Evolutionary conservation across 2,797 vertebrate genomes (phyloP).

Genomic region (Rhinichthys osculus): DNA sequence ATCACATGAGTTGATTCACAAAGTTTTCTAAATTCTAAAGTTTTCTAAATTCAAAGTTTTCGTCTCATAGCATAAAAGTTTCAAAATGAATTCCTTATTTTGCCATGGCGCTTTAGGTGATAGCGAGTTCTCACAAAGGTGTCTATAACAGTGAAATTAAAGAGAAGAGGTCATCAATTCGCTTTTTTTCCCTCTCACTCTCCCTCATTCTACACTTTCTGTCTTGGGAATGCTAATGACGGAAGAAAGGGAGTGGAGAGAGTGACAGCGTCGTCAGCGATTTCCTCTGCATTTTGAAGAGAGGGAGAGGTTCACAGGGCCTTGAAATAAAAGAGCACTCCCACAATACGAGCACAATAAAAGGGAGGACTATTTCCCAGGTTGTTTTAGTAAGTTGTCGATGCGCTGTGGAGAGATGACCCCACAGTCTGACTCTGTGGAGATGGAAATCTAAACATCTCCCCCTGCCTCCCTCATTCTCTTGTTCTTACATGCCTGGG

Average conservation of each 20-base stretch:
- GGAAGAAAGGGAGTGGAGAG: conserved; percentile 59
- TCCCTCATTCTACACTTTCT: conserved; percentile 10
- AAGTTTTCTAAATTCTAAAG: not conserved
- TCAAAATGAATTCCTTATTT: not conserved
- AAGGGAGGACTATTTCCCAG: conserved; percentile 51
- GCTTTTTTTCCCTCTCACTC: not conserved
- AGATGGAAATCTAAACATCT: conserved; percentile 54
- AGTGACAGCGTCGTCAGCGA: conserved; percentile 64
- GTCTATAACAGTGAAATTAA: not conserved
- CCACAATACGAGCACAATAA: conserved; percentile 53
- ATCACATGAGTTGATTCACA: not conserved
- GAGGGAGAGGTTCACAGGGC: conserved; percentile 57
- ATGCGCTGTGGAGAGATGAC: conserved; percentile 42
- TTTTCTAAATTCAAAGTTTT: not conserved
- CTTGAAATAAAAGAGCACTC: conserved; percentile 57
- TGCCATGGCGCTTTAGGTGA: not conserved
- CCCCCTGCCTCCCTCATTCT: conserved; percentile 35
- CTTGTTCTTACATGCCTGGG: conserved; percentile 24
- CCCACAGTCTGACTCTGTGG: conserved; percentile 32
- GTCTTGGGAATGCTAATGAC: conserved; percentile 59
- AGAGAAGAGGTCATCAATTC: conserved; percentile 22
- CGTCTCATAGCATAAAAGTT: not conserved
- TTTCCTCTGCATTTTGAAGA: conserved; percentile 60
- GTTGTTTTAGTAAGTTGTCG: conserved; percentile 31
- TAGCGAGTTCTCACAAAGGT: not conserved